A percentile compares a stretch with the other conserved stretches of the same genome.
phyloP scores from a whole-genome alignment of 2,888 invertebrate species.

The Sarcophaga rosellei region DNA sequence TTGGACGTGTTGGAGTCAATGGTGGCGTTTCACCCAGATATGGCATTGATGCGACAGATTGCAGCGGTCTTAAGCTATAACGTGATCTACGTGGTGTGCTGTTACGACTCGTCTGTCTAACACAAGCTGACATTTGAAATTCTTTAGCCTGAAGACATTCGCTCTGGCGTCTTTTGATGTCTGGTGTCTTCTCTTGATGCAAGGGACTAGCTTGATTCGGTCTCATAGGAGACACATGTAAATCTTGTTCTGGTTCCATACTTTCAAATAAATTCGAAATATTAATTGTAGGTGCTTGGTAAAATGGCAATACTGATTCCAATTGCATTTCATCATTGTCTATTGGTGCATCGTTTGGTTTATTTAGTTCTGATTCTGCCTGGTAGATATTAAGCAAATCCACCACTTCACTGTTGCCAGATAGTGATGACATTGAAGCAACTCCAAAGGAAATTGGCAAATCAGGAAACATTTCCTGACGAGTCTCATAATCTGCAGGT shows the following conservation, averaged over 20 bases:
- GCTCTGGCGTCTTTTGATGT: slow-evolving; percentile 1
- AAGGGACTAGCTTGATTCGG: not conserved
- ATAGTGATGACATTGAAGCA: not conserved
- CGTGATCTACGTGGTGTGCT: not conserved
- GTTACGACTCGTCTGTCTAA: not conserved
- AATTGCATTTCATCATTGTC: not conserved
- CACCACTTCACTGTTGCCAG: not conserved
- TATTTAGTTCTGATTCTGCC: not conserved
- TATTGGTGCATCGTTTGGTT: not conserved
- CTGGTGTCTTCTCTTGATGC: not conserved
- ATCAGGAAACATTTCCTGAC: not conserved
- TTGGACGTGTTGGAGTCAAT: slow-evolving; percentile 1
- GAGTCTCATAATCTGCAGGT: not conserved
- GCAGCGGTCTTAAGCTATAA: slow-evolving; percentile 7
- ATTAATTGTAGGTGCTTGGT: not conserved
- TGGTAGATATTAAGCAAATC: slow-evolving; percentile 35
- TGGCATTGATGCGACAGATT: not conserved
- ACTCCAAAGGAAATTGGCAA: not conserved
- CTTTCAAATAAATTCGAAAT: slow-evolving; percentile 36
- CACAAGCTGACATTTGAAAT: not conserved
- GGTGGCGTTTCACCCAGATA: not conserved
- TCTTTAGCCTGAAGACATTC: not conserved
- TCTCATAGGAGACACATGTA: not conserved
- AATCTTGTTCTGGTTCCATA: slow-evolving; percentile 13
- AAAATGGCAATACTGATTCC: not conserved